phyloP scores from a whole-genome alignment of 2,797 vertebrate genomes.

The Oceanodroma leucorhoa region DNA sequence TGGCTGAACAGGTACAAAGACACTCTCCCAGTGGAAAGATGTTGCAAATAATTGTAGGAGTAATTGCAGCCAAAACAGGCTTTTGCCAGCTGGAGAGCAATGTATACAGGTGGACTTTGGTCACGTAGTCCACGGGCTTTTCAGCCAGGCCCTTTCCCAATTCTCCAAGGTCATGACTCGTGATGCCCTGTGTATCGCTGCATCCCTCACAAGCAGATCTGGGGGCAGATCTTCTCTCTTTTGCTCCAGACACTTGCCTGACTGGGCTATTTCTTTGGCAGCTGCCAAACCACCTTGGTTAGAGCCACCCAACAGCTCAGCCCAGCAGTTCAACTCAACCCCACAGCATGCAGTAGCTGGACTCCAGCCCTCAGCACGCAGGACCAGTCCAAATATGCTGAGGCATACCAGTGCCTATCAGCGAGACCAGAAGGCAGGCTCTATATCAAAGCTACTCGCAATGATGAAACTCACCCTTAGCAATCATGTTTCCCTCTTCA shows the following conservation, averaged over 20 bases:
- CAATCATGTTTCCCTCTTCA: background rate
- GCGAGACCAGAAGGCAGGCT: background rate
- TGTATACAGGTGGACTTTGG: background rate
- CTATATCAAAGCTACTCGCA: background rate
- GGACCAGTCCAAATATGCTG: background rate
- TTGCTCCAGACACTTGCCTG: background rate
- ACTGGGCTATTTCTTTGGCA: background rate
- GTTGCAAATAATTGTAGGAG: background rate
- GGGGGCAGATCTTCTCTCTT: background rate
- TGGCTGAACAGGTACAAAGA: constrained; percentile 29
- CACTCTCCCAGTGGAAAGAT: background rate
- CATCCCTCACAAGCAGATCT: background rate
- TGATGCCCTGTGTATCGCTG: background rate
- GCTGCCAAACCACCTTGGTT: background rate
- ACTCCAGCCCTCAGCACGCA: background rate
- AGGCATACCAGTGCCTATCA: background rate
- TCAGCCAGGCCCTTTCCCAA: background rate
- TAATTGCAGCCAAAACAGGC: background rate
- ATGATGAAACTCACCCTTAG: constrained; percentile 6
- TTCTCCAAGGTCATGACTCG: background rate
- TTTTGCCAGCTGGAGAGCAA: background rate
- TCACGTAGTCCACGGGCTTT: background rate
- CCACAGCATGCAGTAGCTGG: background rate
- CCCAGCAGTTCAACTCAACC: background rate
- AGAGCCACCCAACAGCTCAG: background rate